phyloP scores from a whole-genome alignment of 2,888 invertebrate genomes.

The Eupelmus urozonus region DNA sequence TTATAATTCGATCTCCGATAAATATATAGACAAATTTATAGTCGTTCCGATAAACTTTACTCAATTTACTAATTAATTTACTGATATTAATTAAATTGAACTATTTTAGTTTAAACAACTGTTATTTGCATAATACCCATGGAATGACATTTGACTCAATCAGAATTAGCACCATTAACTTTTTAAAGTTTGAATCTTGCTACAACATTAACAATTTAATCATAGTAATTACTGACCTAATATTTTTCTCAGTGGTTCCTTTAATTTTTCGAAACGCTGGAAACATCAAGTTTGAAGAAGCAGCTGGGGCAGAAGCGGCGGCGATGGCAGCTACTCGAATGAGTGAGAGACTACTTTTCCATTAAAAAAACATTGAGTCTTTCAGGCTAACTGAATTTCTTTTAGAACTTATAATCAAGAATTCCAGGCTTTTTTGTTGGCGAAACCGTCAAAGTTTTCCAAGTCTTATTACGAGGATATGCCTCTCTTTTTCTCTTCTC shows the following conservation, averaged over 20 bases:
- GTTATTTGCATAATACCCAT: no score
- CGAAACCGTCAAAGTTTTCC: slow-evolving; percentile 22
- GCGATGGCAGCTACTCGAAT: no score
- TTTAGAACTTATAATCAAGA: slow-evolving; percentile 53
- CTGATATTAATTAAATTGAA: no score
- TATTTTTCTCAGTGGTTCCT: slow-evolving; percentile 12
- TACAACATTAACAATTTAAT: slow-evolving; percentile 41
- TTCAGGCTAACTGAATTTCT: slow-evolving; percentile 54
- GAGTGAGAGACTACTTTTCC: slow-evolving; percentile 28
- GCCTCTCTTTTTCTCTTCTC: slow-evolving; percentile 1
- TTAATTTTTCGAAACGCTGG: slow-evolving; percentile 19
- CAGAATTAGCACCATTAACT: no score
- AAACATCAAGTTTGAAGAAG: slow-evolving; percentile 33
- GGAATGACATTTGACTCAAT: no score
- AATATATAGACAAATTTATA: no score
- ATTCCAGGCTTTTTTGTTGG: background rate
- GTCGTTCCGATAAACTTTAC: no score
- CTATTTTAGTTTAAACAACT: no score
- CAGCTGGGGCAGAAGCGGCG: background rate
- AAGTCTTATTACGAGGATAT: slow-evolving; percentile 24
- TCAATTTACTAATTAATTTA: no score
- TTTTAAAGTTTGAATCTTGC: background rate
- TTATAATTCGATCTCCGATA: no score
- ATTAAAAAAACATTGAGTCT: slow-evolving; percentile 23
- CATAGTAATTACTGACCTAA: slow-evolving; percentile 17